Conservation (phyloP, 2,888 invertebrate species). For the Anthoptus insignis region DNA sequence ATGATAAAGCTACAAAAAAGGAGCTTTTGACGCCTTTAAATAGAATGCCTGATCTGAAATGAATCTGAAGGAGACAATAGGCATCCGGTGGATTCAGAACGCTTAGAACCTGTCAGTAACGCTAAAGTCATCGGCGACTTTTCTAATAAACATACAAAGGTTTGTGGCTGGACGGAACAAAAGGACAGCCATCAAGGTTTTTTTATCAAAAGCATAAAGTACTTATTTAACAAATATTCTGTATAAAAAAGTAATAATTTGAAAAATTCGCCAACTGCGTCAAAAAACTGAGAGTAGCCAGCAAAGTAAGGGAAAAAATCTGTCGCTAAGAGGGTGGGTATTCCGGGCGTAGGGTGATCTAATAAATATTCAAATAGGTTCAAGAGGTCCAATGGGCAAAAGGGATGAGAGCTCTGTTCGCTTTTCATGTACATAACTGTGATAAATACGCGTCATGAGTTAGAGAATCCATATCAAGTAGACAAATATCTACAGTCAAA, state of each 20-base stretch:
- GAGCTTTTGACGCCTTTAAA: no score
- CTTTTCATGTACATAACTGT: slow-evolving; percentile 24
- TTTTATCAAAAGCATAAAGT: no score
- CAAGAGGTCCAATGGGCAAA: slow-evolving; percentile 63
- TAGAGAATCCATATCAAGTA: not conserved
- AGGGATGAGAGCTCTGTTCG: slow-evolving; percentile 45
- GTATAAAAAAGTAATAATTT: slow-evolving; percentile 13
- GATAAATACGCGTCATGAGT: slow-evolving; percentile 10
- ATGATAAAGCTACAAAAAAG: no score
- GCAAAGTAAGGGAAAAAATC: slow-evolving; percentile 37
- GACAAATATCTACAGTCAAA: no score
- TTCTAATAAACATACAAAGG: no score
- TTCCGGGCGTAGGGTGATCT: slow-evolving; percentile 58
- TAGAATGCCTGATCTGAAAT: no score
- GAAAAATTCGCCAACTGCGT: slow-evolving; percentile 11
- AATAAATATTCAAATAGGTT: slow-evolving; percentile 81
- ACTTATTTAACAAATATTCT: not conserved
- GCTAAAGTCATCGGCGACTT: no score
- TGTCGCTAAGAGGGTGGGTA: slow-evolving; percentile 29
- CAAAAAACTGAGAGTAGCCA: slow-evolving; percentile 17
- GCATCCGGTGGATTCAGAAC: no score
- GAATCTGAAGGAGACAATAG: no score
- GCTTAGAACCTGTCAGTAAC: no score
- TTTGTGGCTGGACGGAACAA: no score
- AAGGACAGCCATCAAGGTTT: no score